Evolutionary conservation across 37 sponge, comb jelly and placozoan species (phyloP).

Genomic region (Petrosia ficiformis): DNA sequence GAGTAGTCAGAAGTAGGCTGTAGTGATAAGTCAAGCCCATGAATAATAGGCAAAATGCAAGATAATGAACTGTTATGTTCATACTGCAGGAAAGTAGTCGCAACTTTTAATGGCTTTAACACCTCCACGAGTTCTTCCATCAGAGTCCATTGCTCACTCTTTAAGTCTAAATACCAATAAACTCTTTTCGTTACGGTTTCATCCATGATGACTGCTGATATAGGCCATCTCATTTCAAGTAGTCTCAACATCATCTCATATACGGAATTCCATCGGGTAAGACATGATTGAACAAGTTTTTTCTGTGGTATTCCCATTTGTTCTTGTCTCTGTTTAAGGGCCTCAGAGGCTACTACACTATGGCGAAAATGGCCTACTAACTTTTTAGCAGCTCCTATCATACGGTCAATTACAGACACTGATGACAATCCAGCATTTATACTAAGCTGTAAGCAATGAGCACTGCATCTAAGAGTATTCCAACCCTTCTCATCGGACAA

Average conservation of each 20-base stretch:
- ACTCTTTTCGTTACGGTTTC: constrained; percentile 15
- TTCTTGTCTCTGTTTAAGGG: constrained; percentile 6
- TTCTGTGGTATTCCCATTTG: constrained; percentile 13
- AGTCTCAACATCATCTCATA: background rate
- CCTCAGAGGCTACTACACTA: constrained; percentile 19
- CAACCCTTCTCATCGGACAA: background rate
- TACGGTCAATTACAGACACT: background rate
- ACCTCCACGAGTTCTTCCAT: constrained; percentile 5
- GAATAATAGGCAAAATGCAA: background rate
- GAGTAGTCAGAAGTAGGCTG: background rate
- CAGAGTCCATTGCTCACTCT: constrained; percentile 2
- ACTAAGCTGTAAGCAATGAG: constrained; percentile 14
- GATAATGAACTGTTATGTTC: constrained; percentile 15
- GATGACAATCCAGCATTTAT: constrained; percentile 10
- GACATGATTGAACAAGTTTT: constrained; percentile 9
- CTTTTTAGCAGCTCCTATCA: constrained; percentile 9
- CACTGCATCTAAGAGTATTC: constrained; percentile 7
- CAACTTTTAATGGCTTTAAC: constrained; percentile 3
- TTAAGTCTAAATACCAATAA: constrained; percentile 6
- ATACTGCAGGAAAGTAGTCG: constrained; percentile 11
- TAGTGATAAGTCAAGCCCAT: background rate
- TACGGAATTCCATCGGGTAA: constrained; percentile 17
- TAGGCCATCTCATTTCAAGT: constrained; percentile 15
- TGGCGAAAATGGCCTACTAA: constrained; percentile 28
- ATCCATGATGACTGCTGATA: constrained; percentile 29